Base-by-base conservation (phyloP, 2,888 invertebrate genomes). In the Apamea sordens region DNA sequence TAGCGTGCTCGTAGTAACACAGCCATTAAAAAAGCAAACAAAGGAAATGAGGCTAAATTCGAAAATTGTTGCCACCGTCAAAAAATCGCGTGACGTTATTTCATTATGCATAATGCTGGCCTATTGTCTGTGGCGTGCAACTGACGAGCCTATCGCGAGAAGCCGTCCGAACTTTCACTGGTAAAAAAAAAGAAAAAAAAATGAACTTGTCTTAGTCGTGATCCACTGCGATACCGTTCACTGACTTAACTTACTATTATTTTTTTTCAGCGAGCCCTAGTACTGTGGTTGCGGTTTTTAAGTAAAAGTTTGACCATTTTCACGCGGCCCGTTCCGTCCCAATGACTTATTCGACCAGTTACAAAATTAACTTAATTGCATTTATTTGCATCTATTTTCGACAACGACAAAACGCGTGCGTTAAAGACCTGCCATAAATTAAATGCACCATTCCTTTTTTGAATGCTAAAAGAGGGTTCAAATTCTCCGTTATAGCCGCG, bases 111-210 rank as follows among this genome's bases (percentile, higher is more conserved):
- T 87, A 85, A 78, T 88, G 86, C 87, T 83, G 85, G 89, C 79
- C 88, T 84, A 92, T 92, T 92, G 90, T 91, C 76, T 88, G 82
- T 87, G 79, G 90, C 88, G 89, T 89, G 87, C 86, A 89, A 86
- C 86, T 80, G 88, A 79, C 85, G 85, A 87, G 86, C 82, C 82
- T 83, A 86, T 82, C 86, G 84, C 89, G 87, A 89, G 89, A 92
- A 89, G 87, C 80, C 84, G 86, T 89, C 86, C 89, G 79, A 92
- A 95, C 95, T 95, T 95, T 95, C 95, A 94, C 95, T 94, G 69
- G 56, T 53, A 93, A 92, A 93, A 92, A 90, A 87, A 88, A 86
- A 88, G 1, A 69, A 76, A 64, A 83, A 82, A 65, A 85, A 76
- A 88, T 90, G 88, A 92, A 91, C 87, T 90, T 86, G 86, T 91